These are phyloP conservation scores for Strigamia crassipes DNA, from an alignment of 2,888 invertebrate genomes.

Conservation along the genomic window DNA sequence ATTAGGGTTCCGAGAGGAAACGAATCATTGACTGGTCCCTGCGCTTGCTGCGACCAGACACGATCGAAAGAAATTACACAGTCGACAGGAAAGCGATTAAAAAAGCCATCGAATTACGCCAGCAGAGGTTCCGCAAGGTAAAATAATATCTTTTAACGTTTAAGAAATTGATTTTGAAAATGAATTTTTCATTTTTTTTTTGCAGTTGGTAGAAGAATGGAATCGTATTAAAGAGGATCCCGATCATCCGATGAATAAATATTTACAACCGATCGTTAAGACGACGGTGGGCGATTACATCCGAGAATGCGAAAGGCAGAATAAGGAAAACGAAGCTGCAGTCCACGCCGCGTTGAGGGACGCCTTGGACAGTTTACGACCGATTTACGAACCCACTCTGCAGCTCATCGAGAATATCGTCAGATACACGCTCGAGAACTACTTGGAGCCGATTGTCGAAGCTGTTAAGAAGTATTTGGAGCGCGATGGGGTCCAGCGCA, in stretches of 20 bases:
- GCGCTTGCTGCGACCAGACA: neutral
- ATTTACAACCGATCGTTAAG: conserved; percentile 22
- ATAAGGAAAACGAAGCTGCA: neutral
- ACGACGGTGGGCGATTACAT: conserved; percentile 41
- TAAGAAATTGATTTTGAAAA: conserved; percentile 3
- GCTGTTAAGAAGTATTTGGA: neutral
- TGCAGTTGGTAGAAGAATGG: conserved; percentile 16
- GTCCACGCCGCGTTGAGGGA: neutral
- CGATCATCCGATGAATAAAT: conserved; percentile 43
- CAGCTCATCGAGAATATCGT: neutral
- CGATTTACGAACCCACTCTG: neutral
- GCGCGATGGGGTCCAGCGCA: neutral
- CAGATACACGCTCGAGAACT: neutral
- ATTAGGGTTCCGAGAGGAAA: neutral
- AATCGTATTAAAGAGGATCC: conserved; percentile 29
- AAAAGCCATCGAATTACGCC: neutral
- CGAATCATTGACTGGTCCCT: neutral
- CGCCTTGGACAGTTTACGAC: conserved; percentile 9
- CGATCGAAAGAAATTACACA: neutral
- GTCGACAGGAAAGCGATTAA: neutral
- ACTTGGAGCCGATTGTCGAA: neutral
- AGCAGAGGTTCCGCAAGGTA: neutral
- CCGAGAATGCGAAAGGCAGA: neutral
- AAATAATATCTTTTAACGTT: too few relatives aligned
- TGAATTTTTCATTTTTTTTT: neutral